Percentiles rank a stretch among this genome's conserved stretches.
phyloP scores from a whole-genome alignment of 2,113 vertebrate genomes.

The Carollia perspicillata region DNA sequence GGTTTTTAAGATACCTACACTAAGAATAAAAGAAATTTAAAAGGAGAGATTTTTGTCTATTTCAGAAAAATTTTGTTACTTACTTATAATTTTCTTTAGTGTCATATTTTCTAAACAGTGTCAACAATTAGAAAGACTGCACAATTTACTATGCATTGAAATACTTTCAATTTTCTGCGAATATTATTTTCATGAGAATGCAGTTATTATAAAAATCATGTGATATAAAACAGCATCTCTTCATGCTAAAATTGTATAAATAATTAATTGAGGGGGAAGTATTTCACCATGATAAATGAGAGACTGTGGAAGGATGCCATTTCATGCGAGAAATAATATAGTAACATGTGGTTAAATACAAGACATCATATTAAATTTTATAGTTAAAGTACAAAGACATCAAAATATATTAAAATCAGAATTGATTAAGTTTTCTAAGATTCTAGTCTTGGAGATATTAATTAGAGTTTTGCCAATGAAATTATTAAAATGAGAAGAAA shows the following conservation, averaged over 20 bases:
- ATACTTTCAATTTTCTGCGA: conserved; percentile 39
- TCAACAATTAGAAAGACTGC: conserved; percentile 28
- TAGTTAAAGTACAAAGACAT: conserved; percentile 56
- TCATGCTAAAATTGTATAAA: conserved; percentile 74
- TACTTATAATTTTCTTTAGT: conserved; percentile 42
- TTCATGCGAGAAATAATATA: conserved; percentile 65
- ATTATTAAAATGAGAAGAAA: conserved; percentile 34
- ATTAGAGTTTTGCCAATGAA: conserved; percentile 38
- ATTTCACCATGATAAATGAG: conserved; percentile 73
- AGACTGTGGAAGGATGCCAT: conserved; percentile 49
- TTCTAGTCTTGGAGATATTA: conserved; percentile 5
- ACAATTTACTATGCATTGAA: conserved; percentile 49
- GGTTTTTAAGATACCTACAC: background rate
- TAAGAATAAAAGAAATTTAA: background rate
- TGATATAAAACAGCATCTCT: conserved; percentile 60
- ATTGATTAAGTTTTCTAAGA: conserved; percentile 47
- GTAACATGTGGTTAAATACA: conserved; percentile 50
- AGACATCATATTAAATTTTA: conserved; percentile 59
- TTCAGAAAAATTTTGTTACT: conserved; percentile 5
- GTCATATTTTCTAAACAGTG: conserved; percentile 36
- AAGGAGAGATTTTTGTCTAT: background rate
- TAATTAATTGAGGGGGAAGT: conserved; percentile 70
- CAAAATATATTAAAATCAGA: conserved; percentile 62
- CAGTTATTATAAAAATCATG: conserved; percentile 65
- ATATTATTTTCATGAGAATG: conserved; percentile 55